phyloP scores from a whole-genome alignment of 2,797 vertebrate genomes.

The Podarcis siculus region DNA sequence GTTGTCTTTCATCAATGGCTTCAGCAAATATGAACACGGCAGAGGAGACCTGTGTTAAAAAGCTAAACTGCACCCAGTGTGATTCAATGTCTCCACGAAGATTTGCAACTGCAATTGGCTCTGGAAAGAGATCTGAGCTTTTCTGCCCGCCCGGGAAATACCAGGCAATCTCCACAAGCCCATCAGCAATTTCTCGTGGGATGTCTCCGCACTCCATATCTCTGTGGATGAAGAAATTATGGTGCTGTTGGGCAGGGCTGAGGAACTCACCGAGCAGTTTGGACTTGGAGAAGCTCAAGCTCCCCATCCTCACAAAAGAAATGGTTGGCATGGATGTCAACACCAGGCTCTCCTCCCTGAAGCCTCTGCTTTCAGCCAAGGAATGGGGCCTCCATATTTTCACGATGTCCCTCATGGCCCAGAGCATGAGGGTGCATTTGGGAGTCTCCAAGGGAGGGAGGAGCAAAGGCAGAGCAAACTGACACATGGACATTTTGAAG shows the following conservation, averaged over 20 bases:
- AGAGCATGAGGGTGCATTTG: conserved; percentile 79
- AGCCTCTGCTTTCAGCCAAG: conserved; percentile 31
- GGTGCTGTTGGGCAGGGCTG: conserved; percentile 69
- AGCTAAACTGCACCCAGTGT: conserved; percentile 74
- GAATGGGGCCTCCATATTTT: conserved; percentile 77
- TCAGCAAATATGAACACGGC: conserved; percentile 85
- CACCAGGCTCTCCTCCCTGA: conserved; percentile 77
- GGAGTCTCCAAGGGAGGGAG: conserved; percentile 70
- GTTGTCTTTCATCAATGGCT: conserved; percentile 76
- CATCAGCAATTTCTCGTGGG: conserved; percentile 69
- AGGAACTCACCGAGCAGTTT: conserved; percentile 81
- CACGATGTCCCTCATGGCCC: conserved; percentile 80
- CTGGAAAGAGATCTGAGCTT: conserved; percentile 73
- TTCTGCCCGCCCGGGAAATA: conserved; percentile 78
- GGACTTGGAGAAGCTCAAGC: conserved; percentile 82
- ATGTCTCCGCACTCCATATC: conserved; percentile 79
- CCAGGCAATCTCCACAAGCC: conserved; percentile 85
- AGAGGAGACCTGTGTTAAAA: conserved; percentile 80
- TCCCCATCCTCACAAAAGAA: conserved; percentile 71
- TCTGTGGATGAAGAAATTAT: conserved; percentile 82
- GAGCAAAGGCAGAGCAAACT: conserved; percentile 85
- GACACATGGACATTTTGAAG: conserved; percentile 85
- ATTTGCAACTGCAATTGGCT: conserved; percentile 81
- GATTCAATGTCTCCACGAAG: conserved; percentile 80
- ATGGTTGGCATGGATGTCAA: conserved; percentile 70